Percentiles rank a stretch among this genome's conserved stretches.
Evolutionary conservation across 2,797 vertebrate species (phyloP).

Genomic region (Florisuga fusca): DNA sequence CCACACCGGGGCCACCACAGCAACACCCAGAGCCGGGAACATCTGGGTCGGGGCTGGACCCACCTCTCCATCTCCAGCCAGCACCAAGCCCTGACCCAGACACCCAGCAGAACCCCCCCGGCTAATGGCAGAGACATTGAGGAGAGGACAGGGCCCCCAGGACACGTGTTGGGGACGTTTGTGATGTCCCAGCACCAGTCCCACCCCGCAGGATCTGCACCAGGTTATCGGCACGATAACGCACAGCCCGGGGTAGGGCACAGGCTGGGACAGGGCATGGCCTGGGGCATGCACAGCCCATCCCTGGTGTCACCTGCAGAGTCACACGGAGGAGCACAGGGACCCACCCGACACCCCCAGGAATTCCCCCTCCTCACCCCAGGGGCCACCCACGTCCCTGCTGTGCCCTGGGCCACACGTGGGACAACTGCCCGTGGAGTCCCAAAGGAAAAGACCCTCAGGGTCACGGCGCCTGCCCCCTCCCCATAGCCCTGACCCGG

Average conservation of each 20-base stretch:
- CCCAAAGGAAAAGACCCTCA: too few relatives aligned
- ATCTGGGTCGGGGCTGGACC: accelerated
- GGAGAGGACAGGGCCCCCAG: too few relatives aligned
- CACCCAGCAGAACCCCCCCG: accelerated
- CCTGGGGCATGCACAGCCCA: too few relatives aligned
- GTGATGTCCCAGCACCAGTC: background rate
- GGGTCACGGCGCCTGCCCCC: too few relatives aligned
- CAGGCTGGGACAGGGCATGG: too few relatives aligned
- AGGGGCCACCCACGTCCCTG: background rate
- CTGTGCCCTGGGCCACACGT: too few relatives aligned
- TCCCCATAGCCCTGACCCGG: too few relatives aligned
- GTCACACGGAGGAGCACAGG: background rate
- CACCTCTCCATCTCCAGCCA: accelerated
- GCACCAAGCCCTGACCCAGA: background rate
- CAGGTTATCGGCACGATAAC: background rate
- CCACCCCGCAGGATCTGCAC: background rate
- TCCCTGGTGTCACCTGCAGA: background rate
- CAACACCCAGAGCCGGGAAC: background rate
- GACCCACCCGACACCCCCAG: accelerated
- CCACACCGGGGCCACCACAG: too few relatives aligned
- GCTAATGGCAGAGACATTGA: too few relatives aligned
- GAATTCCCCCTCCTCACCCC: background rate
- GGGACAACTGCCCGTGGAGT: too few relatives aligned
- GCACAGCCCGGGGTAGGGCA: too few relatives aligned
- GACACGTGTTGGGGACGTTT: accelerated